Percentiles rank a stretch among this genome's conserved stretches.
Conservation (phyloP, 2,888 invertebrate genomes). For the Xestia rhomboidea region DNA sequence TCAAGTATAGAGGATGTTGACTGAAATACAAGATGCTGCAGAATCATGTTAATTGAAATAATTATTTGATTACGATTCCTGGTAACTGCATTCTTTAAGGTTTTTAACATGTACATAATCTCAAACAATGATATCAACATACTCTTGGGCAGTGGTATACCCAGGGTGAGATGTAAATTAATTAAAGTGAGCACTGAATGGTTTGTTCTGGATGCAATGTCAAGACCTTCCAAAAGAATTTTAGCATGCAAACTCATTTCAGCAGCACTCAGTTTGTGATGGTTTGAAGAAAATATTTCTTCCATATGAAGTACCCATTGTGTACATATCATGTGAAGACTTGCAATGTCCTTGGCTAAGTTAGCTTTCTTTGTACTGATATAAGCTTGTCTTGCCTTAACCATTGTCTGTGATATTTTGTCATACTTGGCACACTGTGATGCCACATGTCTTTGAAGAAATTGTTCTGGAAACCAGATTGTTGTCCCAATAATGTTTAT, state of each 20-base stretch:
- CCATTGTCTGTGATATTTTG: slow-evolving; percentile 84
- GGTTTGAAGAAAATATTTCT: slow-evolving; percentile 80
- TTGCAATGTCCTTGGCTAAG: slow-evolving; percentile 92
- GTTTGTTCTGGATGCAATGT: slow-evolving; percentile 92
- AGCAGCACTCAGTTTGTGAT: slow-evolving; percentile 83
- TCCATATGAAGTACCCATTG: slow-evolving; percentile 85
- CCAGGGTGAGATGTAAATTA: slow-evolving; percentile 93
- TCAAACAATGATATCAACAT: slow-evolving; percentile 94
- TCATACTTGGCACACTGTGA: slow-evolving; percentile 89
- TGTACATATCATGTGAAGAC: slow-evolving; percentile 78
- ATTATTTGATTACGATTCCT: slow-evolving; percentile 93
- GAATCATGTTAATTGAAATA: slow-evolving; percentile 93
- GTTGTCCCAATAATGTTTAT: slow-evolving; percentile 95
- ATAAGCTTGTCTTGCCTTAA: slow-evolving; percentile 89
- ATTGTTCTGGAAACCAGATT: slow-evolving; percentile 96
- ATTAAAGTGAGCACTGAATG: slow-evolving; percentile 89
- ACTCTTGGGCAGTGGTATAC: slow-evolving; percentile 94
- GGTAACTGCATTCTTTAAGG: slow-evolving; percentile 93
- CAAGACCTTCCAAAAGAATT: slow-evolving; percentile 90
- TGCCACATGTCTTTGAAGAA: slow-evolving; percentile 92
- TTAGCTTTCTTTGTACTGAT: slow-evolving; percentile 90
- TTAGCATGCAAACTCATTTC: slow-evolving; percentile 87
- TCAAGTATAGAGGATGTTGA: slow-evolving; percentile 92
- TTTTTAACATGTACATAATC: slow-evolving; percentile 95
- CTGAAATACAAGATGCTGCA: slow-evolving; percentile 95